Evolutionary conservation across 2,113 vertebrate species (phyloP).

Genomic region (Vireo altiloquus): DNA sequence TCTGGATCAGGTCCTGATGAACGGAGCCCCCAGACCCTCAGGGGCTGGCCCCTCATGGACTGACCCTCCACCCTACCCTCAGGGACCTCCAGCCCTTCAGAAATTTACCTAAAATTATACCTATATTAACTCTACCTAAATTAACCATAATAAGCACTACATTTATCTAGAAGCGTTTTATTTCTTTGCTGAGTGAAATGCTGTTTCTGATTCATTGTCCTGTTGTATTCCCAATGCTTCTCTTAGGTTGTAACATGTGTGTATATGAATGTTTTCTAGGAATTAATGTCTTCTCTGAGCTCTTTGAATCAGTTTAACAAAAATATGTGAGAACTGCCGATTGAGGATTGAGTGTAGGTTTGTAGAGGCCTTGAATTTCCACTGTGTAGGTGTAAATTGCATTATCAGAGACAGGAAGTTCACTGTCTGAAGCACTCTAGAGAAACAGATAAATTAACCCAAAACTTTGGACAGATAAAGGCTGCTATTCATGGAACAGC

Average conservation of each 20-base stretch:
- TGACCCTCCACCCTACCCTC: background rate
- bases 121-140: background rate
- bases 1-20: background rate
- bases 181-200: background rate
- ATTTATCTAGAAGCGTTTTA: background rate
- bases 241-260: background rate
- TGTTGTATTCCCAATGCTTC: rapidly evolving
- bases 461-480: background rate
- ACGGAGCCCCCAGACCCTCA: background rate
- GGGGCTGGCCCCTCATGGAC: too few relatives aligned
- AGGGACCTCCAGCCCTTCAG: background rate
- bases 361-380: background rate
- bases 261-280: background rate
- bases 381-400: background rate
- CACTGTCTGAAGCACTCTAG: background rate
- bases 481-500: background rate
- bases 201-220: background rate
- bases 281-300: background rate
- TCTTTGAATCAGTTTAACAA: background rate
- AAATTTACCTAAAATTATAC: background rate
- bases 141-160: rapidly evolving
- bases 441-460: background rate
- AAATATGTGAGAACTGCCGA: background rate
- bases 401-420: background rate
- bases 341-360: background rate